Evolutionary conservation across 2,113 vertebrate genomes (phyloP).

Genomic region (Lophochroa leadbeateri): DNA sequence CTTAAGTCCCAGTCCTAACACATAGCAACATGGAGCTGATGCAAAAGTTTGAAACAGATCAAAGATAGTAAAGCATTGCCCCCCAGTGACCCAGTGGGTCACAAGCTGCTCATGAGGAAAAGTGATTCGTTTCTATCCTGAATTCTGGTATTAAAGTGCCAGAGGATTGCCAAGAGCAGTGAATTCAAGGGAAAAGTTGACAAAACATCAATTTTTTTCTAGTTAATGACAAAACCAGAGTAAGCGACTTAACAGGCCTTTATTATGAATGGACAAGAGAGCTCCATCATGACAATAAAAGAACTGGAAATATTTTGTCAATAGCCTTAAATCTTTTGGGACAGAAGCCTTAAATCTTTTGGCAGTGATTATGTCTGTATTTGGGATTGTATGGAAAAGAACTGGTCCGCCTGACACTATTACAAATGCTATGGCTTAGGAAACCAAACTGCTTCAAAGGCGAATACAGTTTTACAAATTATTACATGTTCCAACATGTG

Average conservation of each 20-base stretch:
- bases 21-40: neutral
- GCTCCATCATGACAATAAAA: neutral
- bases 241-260: neutral
- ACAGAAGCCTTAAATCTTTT: neutral
- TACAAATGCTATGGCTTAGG: neutral
- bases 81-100: neutral
- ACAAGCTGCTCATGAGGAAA: neutral
- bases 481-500: neutral
- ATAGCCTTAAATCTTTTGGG: neutral
- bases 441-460: conserved; percentile 2
- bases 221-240: neutral
- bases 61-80: neutral
- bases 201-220: neutral
- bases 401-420: neutral
- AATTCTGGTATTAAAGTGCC: neutral
- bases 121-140: neutral
- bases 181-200: neutral
- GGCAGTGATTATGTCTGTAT: neutral
- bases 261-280: neutral
- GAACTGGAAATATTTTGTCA: neutral
- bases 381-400: neutral
- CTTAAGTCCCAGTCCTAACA: neutral
- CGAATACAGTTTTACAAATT: neutral
- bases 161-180: neutral
- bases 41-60: neutral